A percentile compares a stretch with the other conserved stretches of the same genome.
phyloP scores from a whole-genome alignment of 2,797 vertebrate species.

The Lagocephalus sceleratus region DNA sequence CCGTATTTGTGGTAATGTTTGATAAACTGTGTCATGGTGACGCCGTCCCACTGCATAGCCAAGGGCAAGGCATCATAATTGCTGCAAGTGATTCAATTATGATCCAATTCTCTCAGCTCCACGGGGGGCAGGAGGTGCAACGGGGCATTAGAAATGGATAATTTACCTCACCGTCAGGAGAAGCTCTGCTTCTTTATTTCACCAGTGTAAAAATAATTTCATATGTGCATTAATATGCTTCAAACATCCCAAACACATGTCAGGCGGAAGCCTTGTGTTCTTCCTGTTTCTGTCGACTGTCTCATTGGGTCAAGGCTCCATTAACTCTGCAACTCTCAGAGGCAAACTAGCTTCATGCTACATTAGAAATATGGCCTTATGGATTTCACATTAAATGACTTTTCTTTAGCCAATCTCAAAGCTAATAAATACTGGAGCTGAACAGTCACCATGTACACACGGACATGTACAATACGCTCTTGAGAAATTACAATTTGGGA shows the following conservation, averaged over 20 bases:
- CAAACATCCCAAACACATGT: slow-evolving; percentile 20
- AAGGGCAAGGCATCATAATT: slow-evolving; percentile 63
- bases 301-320: slow-evolving; percentile 53
- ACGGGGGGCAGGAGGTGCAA: slow-evolving; percentile 48
- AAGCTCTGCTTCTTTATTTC: slow-evolving; percentile 29
- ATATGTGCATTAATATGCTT: slow-evolving; percentile 7
- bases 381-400: slow-evolving; percentile 56
- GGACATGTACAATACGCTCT: slow-evolving; percentile 8
- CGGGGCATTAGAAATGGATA: slow-evolving; percentile 59
- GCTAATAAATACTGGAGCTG: slow-evolving; percentile 25
- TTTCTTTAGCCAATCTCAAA: slow-evolving; percentile 34
- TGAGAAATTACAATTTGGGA: not conserved
- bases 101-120: slow-evolving; percentile 62
- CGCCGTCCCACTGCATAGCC: slow-evolving; percentile 46
- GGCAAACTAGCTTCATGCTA: slow-evolving; percentile 53
- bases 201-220: slow-evolving; percentile 34
- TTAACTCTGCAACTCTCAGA: slow-evolving; percentile 59
- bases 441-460: slow-evolving; percentile 3
- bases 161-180: slow-evolving; percentile 58
- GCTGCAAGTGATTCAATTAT: slow-evolving; percentile 68
- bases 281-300: slow-evolving; percentile 15
- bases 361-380: slow-evolving; percentile 56
- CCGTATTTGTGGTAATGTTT: slow-evolving; percentile 4
- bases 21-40: slow-evolving; percentile 28
- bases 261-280: slow-evolving; percentile 7